Base-by-base conservation (phyloP, 1,140 invertebrate species). In the Reticulitermes speratus region DNA sequence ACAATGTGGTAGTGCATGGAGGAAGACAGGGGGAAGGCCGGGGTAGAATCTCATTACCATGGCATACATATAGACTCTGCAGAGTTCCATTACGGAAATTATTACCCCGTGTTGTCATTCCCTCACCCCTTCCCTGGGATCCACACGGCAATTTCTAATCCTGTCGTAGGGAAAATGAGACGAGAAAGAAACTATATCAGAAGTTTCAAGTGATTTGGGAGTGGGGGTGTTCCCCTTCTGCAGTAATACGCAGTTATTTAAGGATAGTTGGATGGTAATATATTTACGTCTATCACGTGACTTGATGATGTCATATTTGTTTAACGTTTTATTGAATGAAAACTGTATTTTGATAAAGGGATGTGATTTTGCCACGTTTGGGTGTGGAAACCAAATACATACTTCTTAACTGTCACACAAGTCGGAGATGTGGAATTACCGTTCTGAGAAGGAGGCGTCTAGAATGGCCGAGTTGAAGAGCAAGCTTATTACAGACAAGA, bases 61-160 rank as follows among this genome's bases (percentile, higher is more conserved):
- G 25, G n/a, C 12, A 21, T 9, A 75, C 8, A 75, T 75, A 75
- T 75, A 30, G 25, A 75, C 25, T 75, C 1, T 25, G 65, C 65
- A 14, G 25, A 30, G 65, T 75, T 75, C 65, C 65, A 75, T 75
- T 75, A 75, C 65, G 65, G 65, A 75, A 75, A 75, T 75, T 75
- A 75, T 25, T 75, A 7, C n/a, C 52, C 19, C 9, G 52, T 55
- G 52, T 55, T 21, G 52, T 16, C 52, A 16, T 19, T 1, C 52
- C 52, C 52, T 38, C 65, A n/a, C 65, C n/a, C 65, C 25, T 75
- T 14, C 16, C 65, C 7, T 30, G 16, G 25, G 25, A 75, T 25
- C 65, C 65, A 8, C 65, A 14, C n/a, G 25, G n/a, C 65, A 75
- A 75, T 75, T 75, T 75, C 65, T 30, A 75, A 75, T 75, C 65